These are phyloP conservation scores for Forbesichthys agassizii DNA, from an alignment of 2,113 vertebrate genomes.

Conservation along the genomic window DNA sequence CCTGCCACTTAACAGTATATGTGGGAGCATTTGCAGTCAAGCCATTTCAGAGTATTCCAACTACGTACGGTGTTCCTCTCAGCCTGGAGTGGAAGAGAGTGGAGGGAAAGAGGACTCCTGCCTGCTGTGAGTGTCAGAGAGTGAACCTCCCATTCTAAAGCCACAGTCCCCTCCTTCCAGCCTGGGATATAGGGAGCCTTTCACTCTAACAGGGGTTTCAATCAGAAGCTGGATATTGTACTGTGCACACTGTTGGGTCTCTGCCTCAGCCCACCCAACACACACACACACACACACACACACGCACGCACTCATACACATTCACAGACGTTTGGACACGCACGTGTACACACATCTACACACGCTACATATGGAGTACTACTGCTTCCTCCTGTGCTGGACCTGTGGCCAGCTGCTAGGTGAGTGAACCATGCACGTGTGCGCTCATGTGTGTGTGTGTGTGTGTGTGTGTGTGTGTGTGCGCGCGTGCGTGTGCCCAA, in stretches of 20 bases:
- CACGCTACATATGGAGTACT: slow-evolving; percentile 82
- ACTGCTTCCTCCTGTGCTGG: slow-evolving; percentile 84
- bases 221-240: slow-evolving; percentile 75
- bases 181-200: slow-evolving; percentile 78
- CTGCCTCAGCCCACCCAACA: slow-evolving; percentile 61
- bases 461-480: slow-evolving; percentile 20
- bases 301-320: slow-evolving; percentile 36
- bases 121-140: slow-evolving; percentile 39
- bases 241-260: slow-evolving; percentile 68
- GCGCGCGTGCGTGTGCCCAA: slow-evolving; percentile 14
- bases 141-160: slow-evolving; percentile 78
- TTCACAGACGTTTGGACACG: slow-evolving; percentile 31
- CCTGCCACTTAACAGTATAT: neutral
- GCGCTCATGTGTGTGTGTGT: slow-evolving; percentile 16
- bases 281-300: slow-evolving; percentile 47
- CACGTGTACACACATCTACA: slow-evolving; percentile 19
- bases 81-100: slow-evolving; percentile 12
- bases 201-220: slow-evolving; percentile 69
- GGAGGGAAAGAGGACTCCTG: slow-evolving; percentile 36
- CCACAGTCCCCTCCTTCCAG: slow-evolving; percentile 87
- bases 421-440: slow-evolving; percentile 68
- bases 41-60: neutral
- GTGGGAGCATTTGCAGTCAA: neutral
- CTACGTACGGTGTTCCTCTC: neutral
- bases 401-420: slow-evolving; percentile 85